These are phyloP conservation scores for Megaceryle maxima DNA, from an alignment of 2,113 vertebrate genomes.

Conservation along the genomic window DNA sequence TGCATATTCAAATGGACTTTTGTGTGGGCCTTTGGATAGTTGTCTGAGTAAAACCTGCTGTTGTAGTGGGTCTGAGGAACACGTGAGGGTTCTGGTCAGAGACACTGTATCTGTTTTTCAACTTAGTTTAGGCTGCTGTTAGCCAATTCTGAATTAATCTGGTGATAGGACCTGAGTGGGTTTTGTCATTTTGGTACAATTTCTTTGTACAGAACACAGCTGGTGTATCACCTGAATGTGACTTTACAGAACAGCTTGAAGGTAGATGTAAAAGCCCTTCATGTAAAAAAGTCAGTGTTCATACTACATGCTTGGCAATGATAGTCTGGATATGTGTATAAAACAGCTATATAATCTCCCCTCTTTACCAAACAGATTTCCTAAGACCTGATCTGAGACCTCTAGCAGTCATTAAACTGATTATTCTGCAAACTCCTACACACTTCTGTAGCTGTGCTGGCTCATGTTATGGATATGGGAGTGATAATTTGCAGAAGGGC, in stretches of 20 bases:
- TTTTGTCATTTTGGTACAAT: neutral
- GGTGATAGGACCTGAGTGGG: neutral
- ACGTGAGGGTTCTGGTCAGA: neutral
- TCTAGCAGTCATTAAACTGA: neutral
- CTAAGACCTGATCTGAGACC: neutral
- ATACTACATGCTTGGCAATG: neutral
- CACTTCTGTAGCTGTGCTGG: slow-evolving; percentile 20
- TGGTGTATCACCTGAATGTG: neutral
- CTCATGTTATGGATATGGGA: neutral
- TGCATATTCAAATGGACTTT: neutral
- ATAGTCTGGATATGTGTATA: too few species aligned
- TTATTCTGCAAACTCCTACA: neutral
- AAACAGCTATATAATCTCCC: neutral
- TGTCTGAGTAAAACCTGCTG: neutral
- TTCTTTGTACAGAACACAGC: neutral
- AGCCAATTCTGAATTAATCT: neutral
- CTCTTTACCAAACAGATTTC: neutral
- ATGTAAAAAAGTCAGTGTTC: neutral
- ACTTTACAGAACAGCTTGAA: neutral
- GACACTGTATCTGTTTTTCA: neutral
- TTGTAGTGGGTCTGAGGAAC: neutral
- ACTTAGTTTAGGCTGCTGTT: neutral
- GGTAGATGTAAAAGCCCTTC: neutral
- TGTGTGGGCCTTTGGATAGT: accelerated
- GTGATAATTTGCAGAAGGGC: neutral